Evolutionary conservation across 2,113 vertebrate genomes (phyloP).

Genomic region (Junco hyemalis): DNA sequence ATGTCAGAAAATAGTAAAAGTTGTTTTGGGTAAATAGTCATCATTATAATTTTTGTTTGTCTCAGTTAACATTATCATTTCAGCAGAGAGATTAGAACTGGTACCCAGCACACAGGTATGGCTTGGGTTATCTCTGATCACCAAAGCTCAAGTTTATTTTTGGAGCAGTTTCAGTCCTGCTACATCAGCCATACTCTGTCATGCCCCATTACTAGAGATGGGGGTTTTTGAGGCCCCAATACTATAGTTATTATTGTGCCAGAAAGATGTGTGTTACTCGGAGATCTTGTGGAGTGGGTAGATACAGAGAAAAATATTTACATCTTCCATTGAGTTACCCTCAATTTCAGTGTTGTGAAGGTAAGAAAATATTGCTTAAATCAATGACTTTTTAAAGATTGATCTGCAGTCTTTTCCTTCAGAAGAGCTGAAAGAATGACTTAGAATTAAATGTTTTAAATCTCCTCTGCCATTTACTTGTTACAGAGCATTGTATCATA

Average conservation of each 20-base stretch:
- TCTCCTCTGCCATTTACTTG: neutral
- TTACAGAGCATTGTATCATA: neutral
- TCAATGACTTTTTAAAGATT: neutral
- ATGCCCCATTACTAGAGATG: accelerated
- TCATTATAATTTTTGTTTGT: neutral
- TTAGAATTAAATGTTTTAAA: neutral
- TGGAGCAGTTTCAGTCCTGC: neutral
- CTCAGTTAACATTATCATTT: neutral
- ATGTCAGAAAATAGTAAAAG: neutral
- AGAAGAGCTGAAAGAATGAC: neutral
- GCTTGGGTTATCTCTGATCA: neutral
- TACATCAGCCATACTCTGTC: neutral
- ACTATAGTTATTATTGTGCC: neutral
- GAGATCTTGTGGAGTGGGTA: neutral
- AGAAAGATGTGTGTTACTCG: neutral
- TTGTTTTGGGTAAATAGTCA: neutral
- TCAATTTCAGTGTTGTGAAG: neutral
- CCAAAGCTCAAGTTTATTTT: neutral
- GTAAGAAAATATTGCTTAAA: neutral
- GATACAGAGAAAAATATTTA: neutral
- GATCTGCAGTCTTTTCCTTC: neutral
- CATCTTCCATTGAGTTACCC: neutral
- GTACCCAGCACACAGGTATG: neutral
- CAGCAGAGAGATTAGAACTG: neutral
- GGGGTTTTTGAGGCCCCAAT: neutral